These are phyloP conservation scores for Thamnophis elegans DNA, from an alignment of 2,797 vertebrate species.

Conservation along the genomic window DNA sequence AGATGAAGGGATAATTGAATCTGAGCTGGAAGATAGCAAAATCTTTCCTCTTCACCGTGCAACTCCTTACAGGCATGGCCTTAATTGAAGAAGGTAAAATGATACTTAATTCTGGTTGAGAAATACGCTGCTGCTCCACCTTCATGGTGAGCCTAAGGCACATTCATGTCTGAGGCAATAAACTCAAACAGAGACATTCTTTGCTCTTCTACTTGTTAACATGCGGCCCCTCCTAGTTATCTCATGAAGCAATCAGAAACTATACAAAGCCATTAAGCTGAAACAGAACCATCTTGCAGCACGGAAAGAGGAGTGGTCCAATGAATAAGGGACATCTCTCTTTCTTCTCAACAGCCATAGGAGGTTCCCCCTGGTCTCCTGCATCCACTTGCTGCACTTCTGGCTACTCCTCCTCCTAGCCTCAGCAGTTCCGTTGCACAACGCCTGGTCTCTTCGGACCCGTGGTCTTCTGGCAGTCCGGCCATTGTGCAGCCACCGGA, in stretches of 20 bases:
- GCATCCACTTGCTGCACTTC: slow-evolving; percentile 65
- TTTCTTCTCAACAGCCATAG: slow-evolving; percentile 24
- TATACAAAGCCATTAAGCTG: neutral
- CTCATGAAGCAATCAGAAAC: neutral
- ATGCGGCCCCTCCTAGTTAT: neutral
- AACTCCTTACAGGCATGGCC: neutral
- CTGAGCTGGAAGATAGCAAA: neutral
- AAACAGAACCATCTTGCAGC: neutral
- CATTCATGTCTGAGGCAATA: neutral
- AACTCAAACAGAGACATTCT: neutral
- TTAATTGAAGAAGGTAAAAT: neutral
- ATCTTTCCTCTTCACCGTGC: neutral
- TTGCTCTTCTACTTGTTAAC: neutral
- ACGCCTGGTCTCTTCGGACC: slow-evolving; percentile 61
- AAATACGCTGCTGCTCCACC: neutral
- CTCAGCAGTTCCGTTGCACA: slow-evolving; percentile 58
- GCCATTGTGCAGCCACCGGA: slow-evolving; percentile 70
- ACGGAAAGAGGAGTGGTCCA: neutral
- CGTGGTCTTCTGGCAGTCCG: slow-evolving; percentile 63
- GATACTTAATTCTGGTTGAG: neutral
- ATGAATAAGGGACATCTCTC: neutral
- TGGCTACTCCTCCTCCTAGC: slow-evolving; percentile 73
- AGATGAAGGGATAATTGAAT: neutral
- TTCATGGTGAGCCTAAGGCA: neutral
- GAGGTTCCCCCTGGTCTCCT: slow-evolving; percentile 61